Base-by-base conservation (phyloP, 2,797 vertebrate genomes). In the Aplochiton taeniatus region DNA sequence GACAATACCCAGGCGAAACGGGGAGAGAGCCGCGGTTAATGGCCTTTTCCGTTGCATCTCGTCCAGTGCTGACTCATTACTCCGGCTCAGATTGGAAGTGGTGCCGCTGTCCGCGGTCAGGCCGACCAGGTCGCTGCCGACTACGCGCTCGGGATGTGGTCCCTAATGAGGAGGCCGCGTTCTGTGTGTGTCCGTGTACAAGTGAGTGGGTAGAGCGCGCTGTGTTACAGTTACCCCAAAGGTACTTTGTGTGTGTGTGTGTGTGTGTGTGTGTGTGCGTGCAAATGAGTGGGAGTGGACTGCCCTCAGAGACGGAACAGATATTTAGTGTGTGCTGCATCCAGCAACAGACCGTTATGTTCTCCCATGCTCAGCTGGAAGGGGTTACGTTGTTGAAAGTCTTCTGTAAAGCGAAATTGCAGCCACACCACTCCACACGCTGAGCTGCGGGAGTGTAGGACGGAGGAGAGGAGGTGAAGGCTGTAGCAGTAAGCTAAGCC, bases 81-180 rank as follows among this genome's bases (percentile, higher is more conserved):
- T 76, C 69, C 66, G 58, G 78, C 66, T 88, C 76, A 77, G 72
- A 83, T 86, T 83, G 74, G 83, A 86, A 82, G 73, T 82, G 80
- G 51, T 82, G 85, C 83, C 87, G 78, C 81, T 76, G 81, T 78
- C 85, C 76, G 78, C 70, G 61, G 84, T 80, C 72, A 50, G 50
- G 46, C 73, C 3, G 72, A 68, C 87, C 80, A 82, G 47, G 71
- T 75, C 78, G 66, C 76, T 78, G 69, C 73, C 76, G 68, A 67
- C 74, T 66, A 79, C 72, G 77, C 76, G 76, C 76, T 76, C 78
- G 46, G 50, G 68, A 70, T 85, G 77, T 78, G 76, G 63, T 61
- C 65, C 64, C 69, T 90, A 89, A 87, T 88, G 82, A 88, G 80
- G 79, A 80, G 81, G 64, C 76, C 78, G 69, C 80, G 17, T 43